Evolutionary conservation across 2,113 vertebrate species (phyloP), one percentile per base, ranked within the genome.

Genomic region (Cranoglanis bouderius): DNA sequence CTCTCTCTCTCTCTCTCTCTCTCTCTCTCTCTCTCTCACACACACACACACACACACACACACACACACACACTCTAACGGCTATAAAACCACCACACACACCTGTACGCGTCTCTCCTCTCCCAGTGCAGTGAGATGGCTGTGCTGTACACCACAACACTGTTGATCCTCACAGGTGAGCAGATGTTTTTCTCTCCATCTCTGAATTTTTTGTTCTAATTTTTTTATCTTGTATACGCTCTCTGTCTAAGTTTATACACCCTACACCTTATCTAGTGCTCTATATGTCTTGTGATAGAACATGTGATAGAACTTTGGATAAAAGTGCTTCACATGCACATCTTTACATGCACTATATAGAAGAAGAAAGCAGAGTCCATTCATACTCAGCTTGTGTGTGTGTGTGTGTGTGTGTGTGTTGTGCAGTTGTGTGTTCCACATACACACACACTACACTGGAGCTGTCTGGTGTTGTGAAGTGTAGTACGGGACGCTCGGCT

Each of bases 381-480:
- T 9, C 8, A 3, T 74, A 38, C 70, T 74, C 70, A 40, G 18
- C 7, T 24, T 40, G 16, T 55, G 53, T 55, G 53, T 55, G 55
- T 57, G 55, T 24, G 57, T 57, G 55, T 82, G 24, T 84, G 81
- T 75, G 14, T 82, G 80, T 78, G 59, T 82, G 78, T 70, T 84
- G 82, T 85, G 74, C 26, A 85, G 70, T n/a, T 13, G 46, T 61
- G 24, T 29, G 59, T 6, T 35, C 53, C 24, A 59, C 26, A 32
- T 40, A 75, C 51, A 67, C 61, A 51, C 86, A 87, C 46, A 67
- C 93, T 0, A 67, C 97, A 5, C 83, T 98, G 53, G 96, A 98
- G 81, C 83, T 98, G 88, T 96, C 97, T 0, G 97, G 96, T 35
- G 93, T 94, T 55, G 96, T 98, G 72, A 92, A 92, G 35, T 98